These are phyloP conservation scores for Crambe crambe DNA, from an alignment of 37 sponge, comb jelly and placozoan species.

Conservation along the genomic window DNA sequence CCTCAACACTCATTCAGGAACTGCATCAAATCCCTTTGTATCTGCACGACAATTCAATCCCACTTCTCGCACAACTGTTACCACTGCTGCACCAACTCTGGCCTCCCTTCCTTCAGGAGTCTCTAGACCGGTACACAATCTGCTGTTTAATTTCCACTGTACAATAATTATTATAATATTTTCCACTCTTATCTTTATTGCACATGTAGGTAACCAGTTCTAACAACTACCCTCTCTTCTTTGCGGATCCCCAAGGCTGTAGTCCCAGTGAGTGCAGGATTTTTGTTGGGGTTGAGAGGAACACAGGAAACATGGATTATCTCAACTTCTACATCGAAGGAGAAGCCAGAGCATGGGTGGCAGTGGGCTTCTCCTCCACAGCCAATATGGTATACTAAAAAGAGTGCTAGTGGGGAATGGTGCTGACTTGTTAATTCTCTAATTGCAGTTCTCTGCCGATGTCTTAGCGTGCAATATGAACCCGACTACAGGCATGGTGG, in stretches of 20 bases:
- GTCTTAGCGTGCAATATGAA: background rate
- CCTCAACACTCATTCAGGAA: background rate
- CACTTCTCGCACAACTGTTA: no score
- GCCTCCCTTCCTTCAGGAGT: no score
- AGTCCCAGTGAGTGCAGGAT: background rate
- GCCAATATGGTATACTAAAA: background rate
- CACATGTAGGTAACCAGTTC: no score
- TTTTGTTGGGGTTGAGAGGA: background rate
- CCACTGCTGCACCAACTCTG: no score
- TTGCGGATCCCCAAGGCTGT: background rate
- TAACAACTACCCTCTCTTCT: no score
- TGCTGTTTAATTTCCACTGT: no score
- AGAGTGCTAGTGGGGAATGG: background rate
- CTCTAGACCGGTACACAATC: no score
- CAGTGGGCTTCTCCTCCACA: background rate
- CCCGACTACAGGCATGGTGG: background rate
- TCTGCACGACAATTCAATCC: background rate
- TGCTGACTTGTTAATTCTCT: background rate
- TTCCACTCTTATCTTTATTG: no score
- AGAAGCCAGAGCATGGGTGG: background rate
- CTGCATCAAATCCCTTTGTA: background rate
- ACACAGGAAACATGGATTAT: background rate
- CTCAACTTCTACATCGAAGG: background rate
- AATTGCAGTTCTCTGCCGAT: background rate
- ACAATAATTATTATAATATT: no score